Conservation (phyloP, 2,888 invertebrate genomes). For the Drosophila testacea region DNA sequence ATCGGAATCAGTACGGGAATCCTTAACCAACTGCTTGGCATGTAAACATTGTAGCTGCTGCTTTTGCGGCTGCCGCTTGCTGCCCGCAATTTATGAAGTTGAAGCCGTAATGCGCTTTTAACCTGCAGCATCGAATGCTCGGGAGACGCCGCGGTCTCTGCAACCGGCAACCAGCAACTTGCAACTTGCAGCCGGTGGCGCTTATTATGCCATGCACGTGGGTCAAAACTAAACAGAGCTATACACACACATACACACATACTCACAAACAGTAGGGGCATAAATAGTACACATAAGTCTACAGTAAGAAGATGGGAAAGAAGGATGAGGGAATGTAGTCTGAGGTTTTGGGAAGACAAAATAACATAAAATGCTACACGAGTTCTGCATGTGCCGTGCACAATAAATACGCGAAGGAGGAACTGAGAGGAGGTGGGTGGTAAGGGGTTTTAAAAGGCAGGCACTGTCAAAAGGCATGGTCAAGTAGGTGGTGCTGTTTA, state of each 20-base stretch:
- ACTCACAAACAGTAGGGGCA: conserved; percentile 39
- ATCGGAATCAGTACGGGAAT: neutral
- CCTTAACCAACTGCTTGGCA: conserved; percentile 70
- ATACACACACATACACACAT: conserved; percentile 39
- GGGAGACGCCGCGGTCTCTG: conserved; percentile 6
- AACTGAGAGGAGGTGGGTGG: neutral
- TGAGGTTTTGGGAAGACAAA: neutral
- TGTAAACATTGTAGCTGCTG: conserved; percentile 64
- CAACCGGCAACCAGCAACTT: no score
- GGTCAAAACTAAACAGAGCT: conserved; percentile 66
- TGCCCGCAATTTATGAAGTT: conserved; percentile 74
- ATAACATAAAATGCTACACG: conserved; percentile 72
- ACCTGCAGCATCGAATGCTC: conserved; percentile 65
- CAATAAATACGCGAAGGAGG: conserved; percentile 69
- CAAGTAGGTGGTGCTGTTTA: conserved; percentile 61
- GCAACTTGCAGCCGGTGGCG: conserved; percentile 14
- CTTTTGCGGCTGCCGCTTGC: conserved; percentile 41
- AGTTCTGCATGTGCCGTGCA: conserved; percentile 65
- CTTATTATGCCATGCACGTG: conserved; percentile 77
- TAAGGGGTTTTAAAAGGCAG: neutral
- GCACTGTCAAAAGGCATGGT: conserved; percentile 64
- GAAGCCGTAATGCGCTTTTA: conserved; percentile 78
- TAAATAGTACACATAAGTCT: conserved; percentile 62
- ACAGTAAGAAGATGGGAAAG: conserved; percentile 1
- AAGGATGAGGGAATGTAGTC: neutral